A percentile compares a stretch with the other conserved stretches of the same genome.
Conservation (phyloP, 2,113 vertebrate genomes). For the Lepus timidus region DNA sequence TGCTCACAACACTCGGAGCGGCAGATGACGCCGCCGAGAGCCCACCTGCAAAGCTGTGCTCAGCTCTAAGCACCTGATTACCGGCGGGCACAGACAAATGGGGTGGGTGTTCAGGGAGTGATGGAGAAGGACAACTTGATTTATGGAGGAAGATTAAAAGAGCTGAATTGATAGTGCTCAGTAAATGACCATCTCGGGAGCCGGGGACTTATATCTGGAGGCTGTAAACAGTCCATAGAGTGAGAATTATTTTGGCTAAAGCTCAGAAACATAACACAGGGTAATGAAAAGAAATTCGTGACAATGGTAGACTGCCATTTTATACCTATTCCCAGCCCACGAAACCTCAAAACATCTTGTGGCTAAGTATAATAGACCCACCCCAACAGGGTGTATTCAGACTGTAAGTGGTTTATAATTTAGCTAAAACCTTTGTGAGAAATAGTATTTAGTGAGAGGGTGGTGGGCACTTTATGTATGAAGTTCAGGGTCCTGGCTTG, state of each 20-base stretch:
- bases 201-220: not conserved
- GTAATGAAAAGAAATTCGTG: constrained; percentile 79
- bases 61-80: constrained; percentile 58
- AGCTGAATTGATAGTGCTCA: constrained; percentile 51
- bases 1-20: constrained; percentile 14
- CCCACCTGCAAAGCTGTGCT: constrained; percentile 47
- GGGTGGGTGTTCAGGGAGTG: constrained; percentile 8
- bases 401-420: constrained; percentile 59
- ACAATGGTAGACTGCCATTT: constrained; percentile 74
- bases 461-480: not conserved
- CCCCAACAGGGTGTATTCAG: not conserved
- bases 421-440: constrained; percentile 60
- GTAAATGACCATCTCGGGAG: constrained; percentile 34
- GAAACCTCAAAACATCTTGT: constrained; percentile 63
- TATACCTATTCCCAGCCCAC: constrained; percentile 64
- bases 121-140: constrained; percentile 58
- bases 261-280: constrained; percentile 70
- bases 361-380: constrained; percentile 13
- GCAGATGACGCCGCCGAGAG: constrained; percentile 53
- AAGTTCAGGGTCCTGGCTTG: not conserved
- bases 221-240: constrained; percentile 68
- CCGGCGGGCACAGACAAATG: constrained; percentile 63
- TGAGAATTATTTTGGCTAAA: constrained; percentile 67
- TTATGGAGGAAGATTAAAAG: constrained; percentile 68
- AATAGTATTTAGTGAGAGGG: constrained; percentile 56